Percentiles rank a stretch among this genome's conserved stretches.
Conservation (phyloP, 30 jellyfish, hydroid and myxozoan species). For the Sanderia malayensis region DNA sequence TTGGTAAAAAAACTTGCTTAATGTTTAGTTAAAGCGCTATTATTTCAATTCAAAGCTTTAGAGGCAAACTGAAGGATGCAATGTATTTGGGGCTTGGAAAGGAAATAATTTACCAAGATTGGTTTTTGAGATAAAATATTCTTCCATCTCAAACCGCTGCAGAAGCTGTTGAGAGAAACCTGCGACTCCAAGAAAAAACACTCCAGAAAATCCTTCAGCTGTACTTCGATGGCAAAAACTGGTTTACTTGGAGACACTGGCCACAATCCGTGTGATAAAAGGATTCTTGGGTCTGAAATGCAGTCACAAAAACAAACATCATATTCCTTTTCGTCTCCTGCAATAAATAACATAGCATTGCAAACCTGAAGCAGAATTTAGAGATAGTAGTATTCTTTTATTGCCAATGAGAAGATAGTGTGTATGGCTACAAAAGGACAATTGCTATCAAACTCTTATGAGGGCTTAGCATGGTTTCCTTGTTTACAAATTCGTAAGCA, state of each 20-base stretch:
- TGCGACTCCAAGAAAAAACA: slow-evolving; percentile 13
- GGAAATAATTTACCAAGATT: background rate
- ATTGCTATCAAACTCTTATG: background rate
- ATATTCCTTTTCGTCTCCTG: slow-evolving; percentile 17
- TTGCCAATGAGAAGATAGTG: background rate
- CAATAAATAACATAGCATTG: background rate
- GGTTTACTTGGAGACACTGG: slow-evolving; percentile 5
- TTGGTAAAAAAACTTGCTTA: background rate
- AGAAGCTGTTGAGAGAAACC: slow-evolving; percentile 22
- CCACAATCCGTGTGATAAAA: slow-evolving; percentile 18
- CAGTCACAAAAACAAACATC: slow-evolving; percentile 18
- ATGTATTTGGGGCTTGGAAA: too few species aligned
- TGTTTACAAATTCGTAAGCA: background rate
- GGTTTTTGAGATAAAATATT: slow-evolving; percentile 10
- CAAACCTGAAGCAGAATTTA: background rate
- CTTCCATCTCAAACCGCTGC: slow-evolving; percentile 7
- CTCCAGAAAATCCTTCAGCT: slow-evolving; percentile 6
- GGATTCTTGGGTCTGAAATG: slow-evolving; percentile 7
- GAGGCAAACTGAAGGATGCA: too few species aligned
- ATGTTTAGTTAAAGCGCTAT: too few species aligned
- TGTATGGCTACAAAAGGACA: background rate
- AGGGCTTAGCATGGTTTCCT: too few species aligned
- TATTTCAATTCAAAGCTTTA: background rate
- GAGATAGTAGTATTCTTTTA: background rate
- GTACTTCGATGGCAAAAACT: background rate